Evolutionary conservation across 2,797 vertebrate species (phyloP).

Genomic region (Syngnathus rostellatus): DNA sequence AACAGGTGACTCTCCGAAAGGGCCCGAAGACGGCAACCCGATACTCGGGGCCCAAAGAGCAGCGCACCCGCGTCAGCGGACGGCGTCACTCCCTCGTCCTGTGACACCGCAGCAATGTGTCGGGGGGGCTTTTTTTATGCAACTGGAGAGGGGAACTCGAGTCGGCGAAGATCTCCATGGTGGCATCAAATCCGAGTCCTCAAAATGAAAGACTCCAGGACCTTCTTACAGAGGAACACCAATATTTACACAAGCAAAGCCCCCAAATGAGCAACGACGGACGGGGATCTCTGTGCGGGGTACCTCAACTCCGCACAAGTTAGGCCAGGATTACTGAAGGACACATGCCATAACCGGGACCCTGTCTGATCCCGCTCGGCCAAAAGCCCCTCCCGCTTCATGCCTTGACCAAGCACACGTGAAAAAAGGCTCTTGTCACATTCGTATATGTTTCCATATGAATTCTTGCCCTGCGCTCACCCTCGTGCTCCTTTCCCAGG

Average conservation of each 20-base stretch:
- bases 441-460: conserved; percentile 48
- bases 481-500: conserved; percentile 7
- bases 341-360: conserved; percentile 46
- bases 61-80: conserved; percentile 53
- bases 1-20: conserved; percentile 65
- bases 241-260: neutral
- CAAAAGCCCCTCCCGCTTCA: conserved; percentile 42
- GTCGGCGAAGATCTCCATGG: conserved; percentile 60
- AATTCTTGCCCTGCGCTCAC: conserved; percentile 33
- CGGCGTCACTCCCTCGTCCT: conserved; percentile 71
- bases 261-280: neutral
- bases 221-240: conserved; percentile 22
- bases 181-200: conserved; percentile 32
- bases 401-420: conserved; percentile 66
- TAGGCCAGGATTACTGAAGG: conserved; percentile 56
- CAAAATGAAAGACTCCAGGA: conserved; percentile 24
- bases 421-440: conserved; percentile 62
- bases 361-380: conserved; percentile 31
- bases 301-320: conserved; percentile 24
- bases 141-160: conserved; percentile 70
- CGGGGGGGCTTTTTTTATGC: conserved; percentile 67
- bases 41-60: conserved; percentile 58
- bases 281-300: conserved; percentile 21
- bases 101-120: conserved; percentile 77
- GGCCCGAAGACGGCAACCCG: conserved; percentile 65